These are phyloP conservation scores for Drosophila rhopaloa DNA, from an alignment of 1,140 invertebrate genomes.

Conservation along the genomic window DNA sequence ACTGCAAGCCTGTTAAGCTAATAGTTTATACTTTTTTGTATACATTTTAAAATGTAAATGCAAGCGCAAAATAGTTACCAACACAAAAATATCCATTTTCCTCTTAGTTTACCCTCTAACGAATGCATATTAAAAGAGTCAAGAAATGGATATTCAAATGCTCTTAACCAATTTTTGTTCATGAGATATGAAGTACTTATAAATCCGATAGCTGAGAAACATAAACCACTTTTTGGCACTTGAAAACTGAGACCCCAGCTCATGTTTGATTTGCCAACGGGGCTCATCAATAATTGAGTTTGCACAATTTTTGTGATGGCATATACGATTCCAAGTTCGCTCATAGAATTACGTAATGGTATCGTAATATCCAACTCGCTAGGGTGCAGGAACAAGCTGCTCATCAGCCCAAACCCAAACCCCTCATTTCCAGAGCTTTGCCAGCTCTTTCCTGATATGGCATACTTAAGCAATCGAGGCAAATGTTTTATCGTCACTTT, in stretches of 20 bases:
- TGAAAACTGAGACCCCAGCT: constrained; percentile 8
- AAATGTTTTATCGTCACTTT: constrained; percentile 83
- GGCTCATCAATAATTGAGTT: constrained; percentile 47
- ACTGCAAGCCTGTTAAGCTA: too few species aligned
- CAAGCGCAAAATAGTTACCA: too few species aligned
- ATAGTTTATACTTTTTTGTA: too few species aligned
- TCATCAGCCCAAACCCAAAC: constrained; percentile 23
- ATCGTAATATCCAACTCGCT: constrained; percentile 56
- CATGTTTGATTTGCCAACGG: constrained; percentile 29
- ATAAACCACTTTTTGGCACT: constrained; percentile 1
- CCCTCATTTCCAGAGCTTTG: constrained; percentile 43
- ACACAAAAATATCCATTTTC: too few species aligned
- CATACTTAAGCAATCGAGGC: constrained; percentile 80
- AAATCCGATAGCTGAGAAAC: constrained; percentile 2
- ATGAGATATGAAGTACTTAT: constrained; percentile 9
- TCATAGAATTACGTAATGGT: constrained; percentile 60
- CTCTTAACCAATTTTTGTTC: constrained; percentile 21
- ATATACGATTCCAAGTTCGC: constrained; percentile 34
- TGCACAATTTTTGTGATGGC: constrained; percentile 38
- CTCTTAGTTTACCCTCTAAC: too few species aligned
- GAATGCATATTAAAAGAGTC: too few species aligned
- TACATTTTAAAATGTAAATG: too few species aligned
- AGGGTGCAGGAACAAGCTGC: constrained; percentile 53
- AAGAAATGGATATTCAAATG: constrained; percentile 39
- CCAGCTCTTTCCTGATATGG: constrained; percentile 52